A percentile compares a stretch with the other conserved stretches of the same genome.
Evolutionary conservation across 1,140 invertebrate genomes (phyloP).

Genomic region (Camponotus floridanus): DNA sequence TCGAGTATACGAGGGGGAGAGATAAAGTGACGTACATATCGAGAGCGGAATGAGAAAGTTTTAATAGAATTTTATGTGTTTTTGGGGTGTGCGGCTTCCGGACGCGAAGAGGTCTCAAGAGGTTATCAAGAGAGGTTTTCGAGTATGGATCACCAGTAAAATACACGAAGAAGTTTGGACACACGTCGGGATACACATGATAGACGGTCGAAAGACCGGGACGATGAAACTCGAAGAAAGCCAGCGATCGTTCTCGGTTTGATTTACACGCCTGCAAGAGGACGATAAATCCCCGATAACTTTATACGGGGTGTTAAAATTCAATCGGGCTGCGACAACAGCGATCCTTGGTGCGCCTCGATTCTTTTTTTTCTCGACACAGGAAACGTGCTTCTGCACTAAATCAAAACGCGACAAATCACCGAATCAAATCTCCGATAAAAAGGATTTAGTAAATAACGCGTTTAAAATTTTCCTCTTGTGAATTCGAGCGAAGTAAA

Average conservation of each 20-base stretch:
- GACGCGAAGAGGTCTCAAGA: background rate
- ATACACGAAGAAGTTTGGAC: conserved; percentile 37
- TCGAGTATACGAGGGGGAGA: background rate
- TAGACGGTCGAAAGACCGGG: conserved; percentile 9
- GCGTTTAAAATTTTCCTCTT: conserved; percentile 17
- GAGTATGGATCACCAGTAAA: conserved; percentile 9
- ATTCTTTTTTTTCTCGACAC: background rate
- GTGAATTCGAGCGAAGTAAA: background rate
- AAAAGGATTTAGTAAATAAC: background rate
- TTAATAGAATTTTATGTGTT: conserved; percentile 55
- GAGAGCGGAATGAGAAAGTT: conserved; percentile 33
- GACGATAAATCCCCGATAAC: conserved; percentile 56
- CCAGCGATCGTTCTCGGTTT: conserved; percentile 40
- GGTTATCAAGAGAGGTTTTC: background rate
- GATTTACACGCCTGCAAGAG: conserved; percentile 45
- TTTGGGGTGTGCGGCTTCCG: background rate
- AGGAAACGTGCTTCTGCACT: background rate
- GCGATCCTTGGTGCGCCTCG: conserved; percentile 18
- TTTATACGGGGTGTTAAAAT: conserved; percentile 51
- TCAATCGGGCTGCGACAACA: conserved; percentile 23
- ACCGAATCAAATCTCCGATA: conserved; percentile 32
- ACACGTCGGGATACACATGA: conserved; percentile 18
- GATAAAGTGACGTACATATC: conserved; percentile 42
- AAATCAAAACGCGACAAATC: conserved; percentile 26
- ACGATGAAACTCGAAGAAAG: conserved; percentile 49